Evolutionary conservation across 2,797 vertebrate genomes (phyloP).

Genomic region (Lophura swinhoii): DNA sequence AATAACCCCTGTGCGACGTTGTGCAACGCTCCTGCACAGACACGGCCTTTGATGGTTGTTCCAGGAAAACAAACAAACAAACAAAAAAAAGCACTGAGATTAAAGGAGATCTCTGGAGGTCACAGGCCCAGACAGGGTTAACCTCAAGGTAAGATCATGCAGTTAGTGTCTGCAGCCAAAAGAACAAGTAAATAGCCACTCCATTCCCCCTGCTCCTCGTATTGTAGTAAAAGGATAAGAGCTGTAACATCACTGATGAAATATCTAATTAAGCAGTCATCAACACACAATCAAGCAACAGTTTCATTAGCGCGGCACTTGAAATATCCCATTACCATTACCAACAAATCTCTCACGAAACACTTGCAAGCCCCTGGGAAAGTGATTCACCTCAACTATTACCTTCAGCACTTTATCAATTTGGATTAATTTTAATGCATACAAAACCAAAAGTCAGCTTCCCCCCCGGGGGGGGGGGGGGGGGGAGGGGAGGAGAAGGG

Average conservation of each 20-base stretch:
- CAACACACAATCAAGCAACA: neutral
- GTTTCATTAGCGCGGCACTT: neutral
- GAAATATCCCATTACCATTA: neutral
- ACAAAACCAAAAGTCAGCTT: neutral
- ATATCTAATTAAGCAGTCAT: neutral
- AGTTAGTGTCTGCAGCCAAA: neutral
- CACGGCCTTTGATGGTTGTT: neutral
- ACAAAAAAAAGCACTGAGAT: neutral
- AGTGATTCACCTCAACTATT: rapidly evolving
- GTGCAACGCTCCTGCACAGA: neutral
- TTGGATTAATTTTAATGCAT: neutral
- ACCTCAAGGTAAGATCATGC: neutral
- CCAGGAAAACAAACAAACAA: neutral
- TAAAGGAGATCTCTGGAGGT: slow-evolving; percentile 39
- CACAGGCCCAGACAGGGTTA: neutral
- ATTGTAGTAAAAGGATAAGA: neutral
- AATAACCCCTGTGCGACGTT: neutral
- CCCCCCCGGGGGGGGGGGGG: neutral
- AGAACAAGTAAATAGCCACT: no score
- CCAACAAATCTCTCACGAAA: neutral
- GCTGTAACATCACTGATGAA: neutral
- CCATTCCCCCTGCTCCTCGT: neutral
- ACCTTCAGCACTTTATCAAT: neutral
- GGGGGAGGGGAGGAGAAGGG: no score
- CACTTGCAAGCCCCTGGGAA: neutral